Evolutionary conservation across 2,113 vertebrate genomes (phyloP).

Genomic region (Ctenomys sociabilis): DNA sequence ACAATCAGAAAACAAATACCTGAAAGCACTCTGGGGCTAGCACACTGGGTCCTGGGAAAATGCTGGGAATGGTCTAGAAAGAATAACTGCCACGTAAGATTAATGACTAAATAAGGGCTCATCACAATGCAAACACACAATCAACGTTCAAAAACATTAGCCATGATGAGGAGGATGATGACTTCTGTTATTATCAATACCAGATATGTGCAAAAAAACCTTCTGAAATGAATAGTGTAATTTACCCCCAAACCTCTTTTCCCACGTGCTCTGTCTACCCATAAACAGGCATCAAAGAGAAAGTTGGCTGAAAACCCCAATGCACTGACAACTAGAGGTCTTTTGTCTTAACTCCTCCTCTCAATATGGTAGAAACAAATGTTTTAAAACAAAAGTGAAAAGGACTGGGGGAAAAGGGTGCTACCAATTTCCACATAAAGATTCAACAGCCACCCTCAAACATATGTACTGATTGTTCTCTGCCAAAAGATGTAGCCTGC

Average conservation of each 20-base stretch:
- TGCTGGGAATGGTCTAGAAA: not conserved
- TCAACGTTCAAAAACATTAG: not conserved
- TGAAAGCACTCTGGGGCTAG: not conserved
- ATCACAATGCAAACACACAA: not conserved
- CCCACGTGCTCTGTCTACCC: not conserved
- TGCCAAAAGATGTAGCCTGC: conserved; percentile 38
- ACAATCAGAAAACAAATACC: not conserved
- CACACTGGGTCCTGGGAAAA: not conserved
- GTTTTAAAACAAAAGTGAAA: conserved; percentile 62
- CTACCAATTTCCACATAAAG: conserved; percentile 1
- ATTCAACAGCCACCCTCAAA: conserved; percentile 39
- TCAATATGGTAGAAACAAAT: conserved; percentile 43
- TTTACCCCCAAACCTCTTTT: not conserved
- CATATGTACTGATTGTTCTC: conserved; percentile 24
- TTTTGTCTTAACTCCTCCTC: conserved; percentile 50
- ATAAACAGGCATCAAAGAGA: not conserved
- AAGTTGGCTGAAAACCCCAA: not conserved
- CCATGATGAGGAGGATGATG: not conserved
- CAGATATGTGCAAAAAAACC: not conserved
- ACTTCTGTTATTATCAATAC: not conserved
- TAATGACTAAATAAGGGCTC: not conserved
- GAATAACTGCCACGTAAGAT: not conserved
- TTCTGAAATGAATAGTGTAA: conserved; percentile 5
- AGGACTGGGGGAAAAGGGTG: not conserved
- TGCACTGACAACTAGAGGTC: not conserved